A percentile compares a stretch with the other conserved stretches of the same genome.
phyloP scores from a whole-genome alignment of 92 coral and sea anemone species.

The Palythoa grandiflora region DNA sequence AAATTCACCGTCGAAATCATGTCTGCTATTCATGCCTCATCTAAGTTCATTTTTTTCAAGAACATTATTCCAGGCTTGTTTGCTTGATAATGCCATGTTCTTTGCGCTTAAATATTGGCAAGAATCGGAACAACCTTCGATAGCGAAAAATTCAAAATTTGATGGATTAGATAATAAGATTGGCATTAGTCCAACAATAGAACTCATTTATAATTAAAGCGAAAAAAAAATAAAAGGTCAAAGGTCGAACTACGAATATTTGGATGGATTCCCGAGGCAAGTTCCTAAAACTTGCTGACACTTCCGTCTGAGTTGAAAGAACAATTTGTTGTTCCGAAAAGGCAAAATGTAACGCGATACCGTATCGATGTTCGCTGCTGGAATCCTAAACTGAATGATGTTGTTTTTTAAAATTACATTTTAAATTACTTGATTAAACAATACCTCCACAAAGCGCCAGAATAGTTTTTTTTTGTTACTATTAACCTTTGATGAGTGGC shows the following conservation, averaged over 20 bases:
- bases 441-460: slow-evolving; percentile 13
- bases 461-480: neutral
- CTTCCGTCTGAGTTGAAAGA: slow-evolving; percentile 39
- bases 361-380: neutral
- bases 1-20: neutral
- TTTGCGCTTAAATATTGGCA: neutral
- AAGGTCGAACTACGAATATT: slow-evolving; percentile 11
- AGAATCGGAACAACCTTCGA: neutral
- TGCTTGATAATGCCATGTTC: neutral
- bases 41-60: neutral
- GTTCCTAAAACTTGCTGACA: slow-evolving; percentile 7
- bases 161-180: neutral
- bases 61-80: neutral
- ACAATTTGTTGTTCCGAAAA: slow-evolving; percentile 15
- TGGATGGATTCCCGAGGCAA: slow-evolving; percentile 3
- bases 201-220: neutral
- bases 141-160: slow-evolving; percentile 1
- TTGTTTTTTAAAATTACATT: neutral
- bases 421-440: neutral
- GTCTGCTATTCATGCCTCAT: neutral
- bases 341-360: neutral
- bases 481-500: neutral
- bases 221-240: slow-evolving; percentile 17
- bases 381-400: neutral
- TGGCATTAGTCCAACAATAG: neutral